These are phyloP conservation scores for Poecilia latipinna DNA, from an alignment of 2,113 vertebrate genomes.

Conservation along the genomic window DNA sequence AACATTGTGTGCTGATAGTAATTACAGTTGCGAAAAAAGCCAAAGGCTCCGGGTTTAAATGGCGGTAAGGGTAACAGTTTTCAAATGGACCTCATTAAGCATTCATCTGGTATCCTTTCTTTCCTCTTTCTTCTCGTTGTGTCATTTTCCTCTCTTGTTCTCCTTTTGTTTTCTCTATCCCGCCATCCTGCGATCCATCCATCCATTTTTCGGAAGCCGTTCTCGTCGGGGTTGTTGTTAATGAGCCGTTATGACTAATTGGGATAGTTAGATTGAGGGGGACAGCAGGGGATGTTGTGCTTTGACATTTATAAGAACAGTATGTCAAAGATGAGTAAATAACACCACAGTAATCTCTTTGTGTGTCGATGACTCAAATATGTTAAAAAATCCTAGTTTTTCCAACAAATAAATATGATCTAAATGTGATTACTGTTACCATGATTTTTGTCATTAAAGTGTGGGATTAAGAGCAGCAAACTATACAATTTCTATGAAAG, in stretches of 20 bases:
- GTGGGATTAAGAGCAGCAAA: neutral
- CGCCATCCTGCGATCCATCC: neutral
- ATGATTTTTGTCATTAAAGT: neutral
- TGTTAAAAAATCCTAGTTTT: neutral
- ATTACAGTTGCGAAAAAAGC: slow-evolving; percentile 51
- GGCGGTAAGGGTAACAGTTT: slow-evolving; percentile 43
- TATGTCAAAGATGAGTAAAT: slow-evolving; percentile 41
- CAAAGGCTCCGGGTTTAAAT: slow-evolving; percentile 51
- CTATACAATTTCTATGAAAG: neutral
- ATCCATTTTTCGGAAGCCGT: slow-evolving; percentile 43
- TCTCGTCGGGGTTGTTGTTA: slow-evolving; percentile 52
- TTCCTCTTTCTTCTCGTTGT: neutral
- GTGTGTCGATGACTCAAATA: neutral
- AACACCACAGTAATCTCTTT: slow-evolving; percentile 2
- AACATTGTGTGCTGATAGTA: slow-evolving; percentile 44
- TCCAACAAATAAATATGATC: neutral
- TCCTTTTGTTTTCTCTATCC: neutral
- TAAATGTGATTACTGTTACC: neutral
- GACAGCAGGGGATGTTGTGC: slow-evolving; percentile 51
- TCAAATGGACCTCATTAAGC: slow-evolving; percentile 49
- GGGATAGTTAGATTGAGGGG: slow-evolving; percentile 53
- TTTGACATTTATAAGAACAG: slow-evolving; percentile 48
- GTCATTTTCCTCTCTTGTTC: neutral
- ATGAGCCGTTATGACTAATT: slow-evolving; percentile 66
- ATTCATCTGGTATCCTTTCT: slow-evolving; percentile 21